A percentile compares a stretch with the other conserved stretches of the same genome.
phyloP scores from a whole-genome alignment of 2,797 vertebrate genomes.

The Artibeus lituratus region DNA sequence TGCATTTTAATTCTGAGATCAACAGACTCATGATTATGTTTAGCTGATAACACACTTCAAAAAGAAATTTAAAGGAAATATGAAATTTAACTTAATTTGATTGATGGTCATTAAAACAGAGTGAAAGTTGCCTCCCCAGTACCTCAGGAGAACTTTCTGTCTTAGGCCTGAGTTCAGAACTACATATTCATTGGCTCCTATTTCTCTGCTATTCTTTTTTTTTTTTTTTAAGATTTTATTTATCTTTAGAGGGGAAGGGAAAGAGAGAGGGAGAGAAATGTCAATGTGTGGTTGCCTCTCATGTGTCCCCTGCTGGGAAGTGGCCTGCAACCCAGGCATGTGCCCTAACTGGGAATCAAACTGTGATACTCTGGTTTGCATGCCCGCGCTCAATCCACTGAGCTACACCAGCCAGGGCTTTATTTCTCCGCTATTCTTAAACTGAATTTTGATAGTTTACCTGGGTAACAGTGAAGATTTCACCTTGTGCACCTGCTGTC shows the following conservation, averaged over 20 bases:
- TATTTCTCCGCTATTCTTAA: not conserved
- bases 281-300: too few species aligned
- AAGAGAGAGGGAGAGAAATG: too few species aligned
- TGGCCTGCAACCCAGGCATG: too few species aligned
- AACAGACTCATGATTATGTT: slow-evolving; percentile 61
- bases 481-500: slow-evolving; percentile 93
- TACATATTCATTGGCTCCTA: not conserved
- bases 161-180: not conserved
- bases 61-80: slow-evolving; percentile 66
- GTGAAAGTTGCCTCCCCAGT: not conserved
- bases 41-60: slow-evolving; percentile 69
- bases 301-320: too few species aligned
- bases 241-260: too few species aligned
- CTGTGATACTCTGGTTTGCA: too few species aligned
- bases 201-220: not conserved
- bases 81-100: slow-evolving; percentile 45
- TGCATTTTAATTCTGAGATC: slow-evolving; percentile 74
- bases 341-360: too few species aligned
- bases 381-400: too few species aligned
- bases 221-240: too few species aligned
- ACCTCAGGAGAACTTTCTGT: not conserved
- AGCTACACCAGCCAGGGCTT: too few species aligned
- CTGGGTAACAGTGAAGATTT: slow-evolving; percentile 95
- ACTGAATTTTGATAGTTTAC: slow-evolving; percentile 75
- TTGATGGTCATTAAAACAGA: slow-evolving; percentile 4